phyloP scores from a whole-genome alignment of 2,797 vertebrate genomes.

The Enteromius trimaculatus region DNA sequence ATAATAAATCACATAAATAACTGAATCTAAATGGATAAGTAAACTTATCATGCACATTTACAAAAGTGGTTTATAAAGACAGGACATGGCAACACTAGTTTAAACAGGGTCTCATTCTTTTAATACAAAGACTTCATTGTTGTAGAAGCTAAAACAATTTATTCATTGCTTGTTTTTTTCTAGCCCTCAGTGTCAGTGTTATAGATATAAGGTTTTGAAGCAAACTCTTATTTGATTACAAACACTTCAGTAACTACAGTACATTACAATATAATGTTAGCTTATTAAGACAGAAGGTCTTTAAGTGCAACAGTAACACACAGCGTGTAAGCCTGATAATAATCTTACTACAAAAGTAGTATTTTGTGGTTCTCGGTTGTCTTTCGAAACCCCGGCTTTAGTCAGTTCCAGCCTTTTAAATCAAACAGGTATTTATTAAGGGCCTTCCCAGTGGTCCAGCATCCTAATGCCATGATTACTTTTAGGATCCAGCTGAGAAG shows the following conservation, averaged over 20 bases:
- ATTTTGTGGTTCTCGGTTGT: background rate
- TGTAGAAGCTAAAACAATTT: conserved; percentile 7
- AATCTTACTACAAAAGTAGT: background rate
- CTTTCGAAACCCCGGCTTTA: background rate
- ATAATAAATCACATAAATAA: background rate
- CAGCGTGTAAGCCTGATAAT: background rate
- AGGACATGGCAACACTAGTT: background rate
- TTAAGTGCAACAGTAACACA: background rate
- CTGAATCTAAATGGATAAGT: background rate
- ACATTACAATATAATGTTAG: conserved; percentile 1
- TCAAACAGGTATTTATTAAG: conserved; percentile 72
- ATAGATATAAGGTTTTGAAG: background rate
- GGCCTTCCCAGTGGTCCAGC: conserved; percentile 72
- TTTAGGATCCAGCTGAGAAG: conserved; percentile 70
- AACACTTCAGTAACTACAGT: background rate
- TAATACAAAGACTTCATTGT: conserved; percentile 21
- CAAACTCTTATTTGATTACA: background rate
- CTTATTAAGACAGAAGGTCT: background rate
- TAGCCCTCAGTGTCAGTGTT: background rate
- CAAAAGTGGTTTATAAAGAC: background rate
- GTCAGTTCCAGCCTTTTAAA: conserved; percentile 60
- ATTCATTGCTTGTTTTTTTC: conserved; percentile 1
- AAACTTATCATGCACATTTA: background rate
- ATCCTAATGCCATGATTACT: conserved; percentile 71
- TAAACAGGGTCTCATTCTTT: conserved; percentile 30